A percentile compares a stretch with the other conserved stretches of the same genome.
Conservation (phyloP, 2,888 invertebrate species). For the Tenthredo distinguenda region DNA sequence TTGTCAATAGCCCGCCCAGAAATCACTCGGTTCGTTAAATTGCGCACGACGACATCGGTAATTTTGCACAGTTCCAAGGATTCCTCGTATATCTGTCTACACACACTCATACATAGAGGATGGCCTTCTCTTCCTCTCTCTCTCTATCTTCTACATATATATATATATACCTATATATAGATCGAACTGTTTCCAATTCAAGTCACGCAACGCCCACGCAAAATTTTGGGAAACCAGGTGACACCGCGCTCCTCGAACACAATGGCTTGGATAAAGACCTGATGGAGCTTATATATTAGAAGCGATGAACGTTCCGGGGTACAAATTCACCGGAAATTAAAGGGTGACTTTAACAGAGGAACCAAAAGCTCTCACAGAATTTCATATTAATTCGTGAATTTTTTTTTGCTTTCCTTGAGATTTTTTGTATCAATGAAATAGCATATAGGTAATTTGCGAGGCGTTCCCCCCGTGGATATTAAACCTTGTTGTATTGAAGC, state of each 20-base stretch:
- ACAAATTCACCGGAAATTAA: not conserved
- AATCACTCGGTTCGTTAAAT: slow-evolving; percentile 34
- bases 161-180: not conserved
- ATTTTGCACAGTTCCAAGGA: slow-evolving; percentile 9
- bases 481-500: not conserved
- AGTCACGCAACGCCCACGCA: slow-evolving; percentile 28
- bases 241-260: not conserved
- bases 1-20: not conserved
- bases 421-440: not conserved
- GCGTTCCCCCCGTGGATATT: not conserved
- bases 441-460: not conserved
- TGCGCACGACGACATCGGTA: not conserved
- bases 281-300: not conserved
- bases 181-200: slow-evolving; percentile 9
- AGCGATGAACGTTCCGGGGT: not conserved
- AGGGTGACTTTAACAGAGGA: not conserved
- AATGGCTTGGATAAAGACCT: slow-evolving; percentile 23
- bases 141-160: not conserved
- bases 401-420: not conserved
- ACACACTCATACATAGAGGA: too few relatives aligned
- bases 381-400: not conserved
- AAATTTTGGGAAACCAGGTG: slow-evolving; percentile 33
- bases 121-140: too few relatives aligned
- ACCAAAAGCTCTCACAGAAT: not conserved
- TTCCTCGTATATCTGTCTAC: not conserved